Percentiles rank a stretch among this genome's conserved stretches.
Conservation (phyloP, 2,113 vertebrate species). For the Phylloscopus trochilus region DNA sequence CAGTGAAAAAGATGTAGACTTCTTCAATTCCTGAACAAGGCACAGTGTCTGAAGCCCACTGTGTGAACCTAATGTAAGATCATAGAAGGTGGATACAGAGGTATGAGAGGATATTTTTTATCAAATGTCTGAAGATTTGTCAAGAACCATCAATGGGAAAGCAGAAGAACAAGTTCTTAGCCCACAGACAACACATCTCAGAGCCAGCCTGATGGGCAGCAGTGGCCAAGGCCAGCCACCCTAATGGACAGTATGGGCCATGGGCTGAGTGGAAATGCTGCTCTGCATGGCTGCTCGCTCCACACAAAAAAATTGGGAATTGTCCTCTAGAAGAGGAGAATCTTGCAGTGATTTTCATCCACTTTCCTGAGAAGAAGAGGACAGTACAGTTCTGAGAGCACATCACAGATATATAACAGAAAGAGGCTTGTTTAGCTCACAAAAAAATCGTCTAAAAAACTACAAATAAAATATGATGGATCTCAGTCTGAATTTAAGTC, state of each 20-base stretch:
- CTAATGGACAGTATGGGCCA: fast-evolving
- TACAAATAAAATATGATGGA: background rate
- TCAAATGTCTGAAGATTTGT: background rate
- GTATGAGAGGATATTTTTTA: background rate
- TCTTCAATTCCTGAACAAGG: background rate
- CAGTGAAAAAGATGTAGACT: background rate
- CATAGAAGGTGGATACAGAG: background rate
- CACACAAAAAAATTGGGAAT: background rate
- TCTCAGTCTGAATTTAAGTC: background rate
- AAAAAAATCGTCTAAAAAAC: background rate
- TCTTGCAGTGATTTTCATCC: background rate
- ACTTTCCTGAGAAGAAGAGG: background rate
- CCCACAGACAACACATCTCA: fast-evolving
- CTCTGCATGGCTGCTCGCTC: background rate
- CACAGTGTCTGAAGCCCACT: background rate
- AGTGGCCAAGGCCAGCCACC: background rate
- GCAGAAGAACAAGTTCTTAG: background rate
- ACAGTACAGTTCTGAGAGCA: background rate
- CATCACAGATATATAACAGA: background rate
- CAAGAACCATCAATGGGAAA: background rate
- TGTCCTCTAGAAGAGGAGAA: background rate
- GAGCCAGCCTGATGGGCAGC: background rate
- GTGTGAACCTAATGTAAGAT: background rate
- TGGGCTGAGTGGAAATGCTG: background rate
- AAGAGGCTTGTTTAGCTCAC: background rate